Conservation (phyloP, 1,140 invertebrate species). For the Trigoniulus corallinus region DNA sequence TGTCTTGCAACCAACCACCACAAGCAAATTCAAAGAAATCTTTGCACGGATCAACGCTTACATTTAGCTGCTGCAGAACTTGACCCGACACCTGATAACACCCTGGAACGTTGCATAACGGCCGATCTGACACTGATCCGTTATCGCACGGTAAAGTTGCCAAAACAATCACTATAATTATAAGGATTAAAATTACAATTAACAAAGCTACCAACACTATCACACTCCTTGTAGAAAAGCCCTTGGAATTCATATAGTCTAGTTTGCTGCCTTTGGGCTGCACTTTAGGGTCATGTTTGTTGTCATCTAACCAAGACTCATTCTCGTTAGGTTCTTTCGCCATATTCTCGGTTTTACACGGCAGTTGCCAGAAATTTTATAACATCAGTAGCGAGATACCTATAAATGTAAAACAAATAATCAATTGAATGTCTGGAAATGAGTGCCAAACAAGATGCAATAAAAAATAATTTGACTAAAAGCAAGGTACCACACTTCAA, state of each 20-base stretch:
- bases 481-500: no score
- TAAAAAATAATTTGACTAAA: no score
- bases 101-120: neutral
- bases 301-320: neutral
- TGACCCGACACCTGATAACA: slow-evolving; percentile 3
- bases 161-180: slow-evolving; percentile 3
- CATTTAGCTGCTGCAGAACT: slow-evolving; percentile 26
- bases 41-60: slow-evolving; percentile 27
- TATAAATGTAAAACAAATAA: no score
- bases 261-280: neutral
- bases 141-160: neutral
- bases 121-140: neutral
- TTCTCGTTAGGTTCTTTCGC: neutral
- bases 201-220: neutral
- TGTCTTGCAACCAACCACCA: slow-evolving; percentile 23
- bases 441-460: no score
- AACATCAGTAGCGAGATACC: no score
- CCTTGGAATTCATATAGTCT: neutral
- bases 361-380: no score
- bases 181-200: neutral
- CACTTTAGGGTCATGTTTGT: neutral
- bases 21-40: slow-evolving; percentile 36
- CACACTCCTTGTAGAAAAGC: neutral
- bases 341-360: neutral
- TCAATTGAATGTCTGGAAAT: no score